phyloP scores from a whole-genome alignment of 37 sponge, comb jelly and placozoan species.

The Diacarnus erythraeanus region DNA sequence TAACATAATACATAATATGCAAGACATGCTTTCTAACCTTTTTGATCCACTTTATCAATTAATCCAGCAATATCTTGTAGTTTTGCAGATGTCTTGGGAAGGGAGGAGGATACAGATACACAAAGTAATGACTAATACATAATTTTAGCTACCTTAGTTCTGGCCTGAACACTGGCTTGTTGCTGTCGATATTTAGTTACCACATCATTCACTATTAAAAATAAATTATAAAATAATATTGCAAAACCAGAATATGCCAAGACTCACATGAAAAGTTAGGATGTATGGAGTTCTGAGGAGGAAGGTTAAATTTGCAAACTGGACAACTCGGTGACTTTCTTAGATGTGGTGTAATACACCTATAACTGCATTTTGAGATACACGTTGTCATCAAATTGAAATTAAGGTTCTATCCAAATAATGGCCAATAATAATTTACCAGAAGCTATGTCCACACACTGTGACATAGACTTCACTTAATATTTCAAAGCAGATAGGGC shows the following conservation, averaged over 20 bases:
- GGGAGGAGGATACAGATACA: background rate
- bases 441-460: slow-evolving; percentile 63
- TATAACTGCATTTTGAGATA: slow-evolving; percentile 12
- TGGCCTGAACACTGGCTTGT: background rate
- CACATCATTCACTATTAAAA: slow-evolving; percentile 46
- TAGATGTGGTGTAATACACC: slow-evolving; percentile 18
- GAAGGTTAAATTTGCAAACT: slow-evolving; percentile 29
- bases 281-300: slow-evolving; percentile 25
- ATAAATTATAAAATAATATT: background rate
- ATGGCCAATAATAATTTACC: slow-evolving; percentile 6
- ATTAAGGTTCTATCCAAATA: background rate
- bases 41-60: background rate
- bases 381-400: background rate
- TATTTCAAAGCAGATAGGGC: slow-evolving; percentile 53
- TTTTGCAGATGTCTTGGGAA: background rate
- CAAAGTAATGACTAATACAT: background rate
- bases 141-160: background rate
- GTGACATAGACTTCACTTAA: slow-evolving; percentile 33
- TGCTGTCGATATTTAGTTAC: slow-evolving; percentile 43
- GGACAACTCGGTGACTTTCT: slow-evolving; percentile 39
- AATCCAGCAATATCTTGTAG: slow-evolving; percentile 1
- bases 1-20: background rate
- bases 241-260: background rate
- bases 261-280: slow-evolving; percentile 53
- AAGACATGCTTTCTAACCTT: background rate